These are phyloP conservation scores for Gallinago solitaria DNA, from an alignment of 2,797 vertebrate species.

Conservation along the genomic window DNA sequence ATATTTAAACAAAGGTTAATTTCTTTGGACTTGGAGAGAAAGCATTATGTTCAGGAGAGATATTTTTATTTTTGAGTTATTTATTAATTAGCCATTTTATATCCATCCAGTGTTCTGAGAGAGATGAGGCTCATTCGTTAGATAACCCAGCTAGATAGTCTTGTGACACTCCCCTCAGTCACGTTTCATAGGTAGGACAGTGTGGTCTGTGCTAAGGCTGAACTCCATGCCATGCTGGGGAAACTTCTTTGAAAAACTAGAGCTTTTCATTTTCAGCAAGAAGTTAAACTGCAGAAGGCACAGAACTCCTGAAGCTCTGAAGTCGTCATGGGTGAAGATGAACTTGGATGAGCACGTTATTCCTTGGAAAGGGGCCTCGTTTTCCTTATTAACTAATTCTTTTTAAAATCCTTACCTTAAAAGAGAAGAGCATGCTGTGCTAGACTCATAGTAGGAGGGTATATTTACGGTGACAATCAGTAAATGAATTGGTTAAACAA, in stretches of 20 bases:
- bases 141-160: neutral
- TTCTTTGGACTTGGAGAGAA: neutral
- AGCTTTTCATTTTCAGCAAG: neutral
- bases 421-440: neutral
- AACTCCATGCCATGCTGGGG: neutral
- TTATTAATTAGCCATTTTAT: neutral
- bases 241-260: neutral
- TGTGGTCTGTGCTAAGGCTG: neutral
- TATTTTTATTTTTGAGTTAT: rapidly evolving
- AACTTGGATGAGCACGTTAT: neutral
- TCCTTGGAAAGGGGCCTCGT: neutral
- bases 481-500: neutral
- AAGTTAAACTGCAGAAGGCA: neutral
- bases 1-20: neutral
- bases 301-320: neutral
- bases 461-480: neutral
- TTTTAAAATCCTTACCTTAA: neutral
- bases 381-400: neutral
- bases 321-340: rapidly evolving
- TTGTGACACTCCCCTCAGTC: neutral
- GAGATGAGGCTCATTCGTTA: neutral
- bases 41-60: neutral
- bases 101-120: neutral
- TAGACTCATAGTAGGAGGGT: neutral
- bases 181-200: neutral